Conservation (phyloP, 2,888 invertebrate genomes). For the Apantesis nais region DNA sequence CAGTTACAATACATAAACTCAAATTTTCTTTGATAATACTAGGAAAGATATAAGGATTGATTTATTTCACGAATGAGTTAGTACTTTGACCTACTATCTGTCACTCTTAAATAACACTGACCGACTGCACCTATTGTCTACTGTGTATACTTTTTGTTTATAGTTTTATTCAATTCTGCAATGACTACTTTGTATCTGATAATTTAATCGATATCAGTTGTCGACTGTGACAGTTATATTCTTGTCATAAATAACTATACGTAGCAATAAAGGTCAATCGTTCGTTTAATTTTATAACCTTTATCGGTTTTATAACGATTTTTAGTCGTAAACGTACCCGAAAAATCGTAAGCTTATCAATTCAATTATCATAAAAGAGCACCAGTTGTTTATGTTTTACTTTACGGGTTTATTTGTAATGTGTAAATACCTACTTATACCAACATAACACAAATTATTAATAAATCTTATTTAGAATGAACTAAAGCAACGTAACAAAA, state of each 20-base stretch:
- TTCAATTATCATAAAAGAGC: background rate
- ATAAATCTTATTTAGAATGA: background rate
- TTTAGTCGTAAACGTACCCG: background rate
- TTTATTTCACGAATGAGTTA: slow-evolving; percentile 76
- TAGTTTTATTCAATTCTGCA: slow-evolving; percentile 52
- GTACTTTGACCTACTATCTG: slow-evolving; percentile 51
- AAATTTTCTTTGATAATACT: background rate
- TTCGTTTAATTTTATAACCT: slow-evolving; percentile 50
- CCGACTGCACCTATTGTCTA: slow-evolving; percentile 63
- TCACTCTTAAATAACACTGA: slow-evolving; percentile 66
- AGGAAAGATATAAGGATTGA: slow-evolving; percentile 41
- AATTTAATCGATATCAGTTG: slow-evolving; percentile 53
- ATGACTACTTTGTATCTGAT: slow-evolving; percentile 58
- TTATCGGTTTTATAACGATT: slow-evolving; percentile 38
- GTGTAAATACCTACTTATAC: background rate
- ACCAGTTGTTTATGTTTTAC: background rate
- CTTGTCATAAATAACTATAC: slow-evolving; percentile 53
- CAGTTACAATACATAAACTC: background rate
- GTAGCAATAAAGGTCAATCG: slow-evolving; percentile 47
- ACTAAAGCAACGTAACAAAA: background rate
- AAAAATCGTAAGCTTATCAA: background rate
- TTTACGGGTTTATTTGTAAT: background rate
- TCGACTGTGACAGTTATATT: slow-evolving; percentile 49
- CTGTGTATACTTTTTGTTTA: slow-evolving; percentile 48
- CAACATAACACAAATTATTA: background rate